phyloP scores from a whole-genome alignment of 2,113 vertebrate species.

The Furnarius figulus region DNA sequence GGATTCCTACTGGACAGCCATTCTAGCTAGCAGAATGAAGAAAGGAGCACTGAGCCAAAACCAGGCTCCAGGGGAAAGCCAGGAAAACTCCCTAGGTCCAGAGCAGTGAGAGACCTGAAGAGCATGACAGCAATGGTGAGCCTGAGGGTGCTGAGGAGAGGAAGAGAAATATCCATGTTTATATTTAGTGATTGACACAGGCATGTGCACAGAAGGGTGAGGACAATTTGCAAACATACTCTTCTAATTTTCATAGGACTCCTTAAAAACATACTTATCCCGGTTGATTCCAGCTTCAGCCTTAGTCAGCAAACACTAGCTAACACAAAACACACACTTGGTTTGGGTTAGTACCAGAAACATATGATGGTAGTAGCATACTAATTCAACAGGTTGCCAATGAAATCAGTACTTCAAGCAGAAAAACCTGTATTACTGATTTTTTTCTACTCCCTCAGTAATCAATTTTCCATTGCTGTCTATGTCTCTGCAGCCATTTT shows the following conservation, averaged over 20 bases:
- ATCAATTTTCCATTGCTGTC: background rate
- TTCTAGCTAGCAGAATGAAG: background rate
- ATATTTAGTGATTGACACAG: background rate
- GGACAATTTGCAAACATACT: background rate
- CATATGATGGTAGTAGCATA: accelerated
- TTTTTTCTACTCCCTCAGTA: background rate
- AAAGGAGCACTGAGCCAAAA: background rate
- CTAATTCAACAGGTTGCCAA: background rate
- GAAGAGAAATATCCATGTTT: background rate
- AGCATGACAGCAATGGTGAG: background rate
- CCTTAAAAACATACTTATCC: background rate
- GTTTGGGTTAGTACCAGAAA: background rate
- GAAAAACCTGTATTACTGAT: background rate
- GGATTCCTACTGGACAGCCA: background rate
- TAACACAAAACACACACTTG: background rate
- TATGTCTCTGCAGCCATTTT: background rate
- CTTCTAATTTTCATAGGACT: background rate
- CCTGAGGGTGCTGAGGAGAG: background rate
- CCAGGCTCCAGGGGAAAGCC: background rate
- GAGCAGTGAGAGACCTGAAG: background rate
- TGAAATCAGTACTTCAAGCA: background rate
- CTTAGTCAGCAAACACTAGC: background rate
- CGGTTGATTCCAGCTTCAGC: background rate
- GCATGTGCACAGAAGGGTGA: background rate
- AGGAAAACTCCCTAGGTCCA: background rate